Conservation (phyloP, 2,888 invertebrate species). For the Ectobius pallidus region DNA sequence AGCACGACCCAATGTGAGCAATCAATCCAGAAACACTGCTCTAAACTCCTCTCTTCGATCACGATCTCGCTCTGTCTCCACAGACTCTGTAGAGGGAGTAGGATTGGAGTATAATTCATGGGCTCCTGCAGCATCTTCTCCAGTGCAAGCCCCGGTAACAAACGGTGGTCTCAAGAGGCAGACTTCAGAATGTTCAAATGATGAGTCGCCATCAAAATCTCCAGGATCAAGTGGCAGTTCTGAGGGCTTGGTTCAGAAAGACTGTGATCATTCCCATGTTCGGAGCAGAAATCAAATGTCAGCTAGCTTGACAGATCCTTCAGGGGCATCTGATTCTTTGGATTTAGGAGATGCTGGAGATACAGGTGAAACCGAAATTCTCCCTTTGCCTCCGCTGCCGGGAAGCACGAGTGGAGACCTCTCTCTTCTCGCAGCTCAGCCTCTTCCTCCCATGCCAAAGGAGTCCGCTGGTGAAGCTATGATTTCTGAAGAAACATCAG, state of each 20-base stretch:
- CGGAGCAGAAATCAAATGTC: conserved; percentile 18
- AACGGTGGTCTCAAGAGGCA: conserved; percentile 20
- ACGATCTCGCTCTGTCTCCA: conserved; percentile 33
- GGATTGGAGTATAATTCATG: conserved; percentile 7
- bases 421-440: conserved; percentile 30
- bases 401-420: conserved; percentile 34
- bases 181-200: conserved; percentile 32
- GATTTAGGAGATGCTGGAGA: conserved; percentile 8
- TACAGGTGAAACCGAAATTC: conserved; percentile 18
- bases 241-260: not conserved
- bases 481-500: conserved; percentile 50
- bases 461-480: conserved; percentile 50
- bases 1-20: not conserved
- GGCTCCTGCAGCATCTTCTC: not conserved
- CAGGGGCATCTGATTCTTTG: conserved; percentile 22
- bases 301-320: not conserved
- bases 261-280: not conserved
- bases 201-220: conserved; percentile 33
- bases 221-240: conserved; percentile 27
- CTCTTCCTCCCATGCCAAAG: conserved; percentile 29
- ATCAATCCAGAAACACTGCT: not conserved
- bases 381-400: conserved; percentile 32
- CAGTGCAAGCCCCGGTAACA: not conserved
- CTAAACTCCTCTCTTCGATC: conserved; percentile 2
- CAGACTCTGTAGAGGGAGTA: conserved; percentile 27